Evolutionary conservation across 1,140 invertebrate genomes (phyloP), one percentile per base, ranked within the genome.

Genomic region (Pachypeltis micranthus): DNA sequence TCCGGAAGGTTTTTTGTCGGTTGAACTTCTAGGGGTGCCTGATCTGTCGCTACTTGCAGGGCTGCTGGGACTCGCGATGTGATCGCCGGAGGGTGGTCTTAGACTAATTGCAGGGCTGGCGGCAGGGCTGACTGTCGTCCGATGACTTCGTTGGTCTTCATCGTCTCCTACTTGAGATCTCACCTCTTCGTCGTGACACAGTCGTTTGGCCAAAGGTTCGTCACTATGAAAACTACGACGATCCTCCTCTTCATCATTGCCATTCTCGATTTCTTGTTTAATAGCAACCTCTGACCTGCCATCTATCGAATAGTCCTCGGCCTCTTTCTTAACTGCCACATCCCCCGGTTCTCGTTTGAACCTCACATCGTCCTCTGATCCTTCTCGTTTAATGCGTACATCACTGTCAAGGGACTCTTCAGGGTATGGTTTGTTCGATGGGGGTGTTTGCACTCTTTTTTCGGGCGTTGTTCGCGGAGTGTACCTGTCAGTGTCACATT

Each of bases 391-490:
- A 21, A 80, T 79, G 55, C 76, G 75, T 44, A 80, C 74, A 29
- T 71, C 67, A 55, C 69, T 68, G 34, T 75, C 74, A 1, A 70
- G 68, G 0, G 66, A 44, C 23, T 68, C 65, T 28, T 68, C 65
- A 19, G 67, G 67, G 16, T 67, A 69, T 7, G 65, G 65, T 68
- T 75, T 77, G 16, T 77, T 75, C 14, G 74, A 72, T 34, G 76
- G 70, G 2, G 75, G 75, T 21, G 76, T 76, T 67, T 75, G 75
- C 27, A 77, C 74, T 61, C 84, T 79, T 67, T 82, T 86, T 63
- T 89, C 87, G 0, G 87, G 87, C 1, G 86, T 88, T n/a, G 82
- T 80, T 65, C 86, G 80, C 2, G 85, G 85, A 47, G 85, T 73
- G 64, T 81, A 81, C 21, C 79, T 70, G 26, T 73, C 68, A 1